Conservation (phyloP, 2,888 invertebrate genomes). For the Stictocephala bisonia region DNA sequence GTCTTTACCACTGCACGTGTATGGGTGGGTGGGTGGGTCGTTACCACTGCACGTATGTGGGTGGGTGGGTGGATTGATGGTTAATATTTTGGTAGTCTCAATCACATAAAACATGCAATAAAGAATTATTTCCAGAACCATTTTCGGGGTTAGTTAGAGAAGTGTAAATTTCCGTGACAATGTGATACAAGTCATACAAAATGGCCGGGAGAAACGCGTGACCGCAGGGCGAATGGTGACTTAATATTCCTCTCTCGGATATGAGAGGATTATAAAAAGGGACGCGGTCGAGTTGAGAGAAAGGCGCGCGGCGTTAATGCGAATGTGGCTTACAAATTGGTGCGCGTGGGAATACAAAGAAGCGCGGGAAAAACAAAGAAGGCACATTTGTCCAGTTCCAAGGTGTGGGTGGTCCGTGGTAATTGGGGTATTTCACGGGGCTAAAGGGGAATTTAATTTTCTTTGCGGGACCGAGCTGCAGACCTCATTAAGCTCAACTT, state of each 20-base stretch:
- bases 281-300: conserved; percentile 15
- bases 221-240: neutral
- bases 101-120: no score
- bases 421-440: conserved; percentile 16
- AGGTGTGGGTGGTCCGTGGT: no score
- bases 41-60: no score
- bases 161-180: no score
- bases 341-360: neutral
- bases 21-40: no score
- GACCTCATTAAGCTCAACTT: conserved; percentile 38
- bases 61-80: no score
- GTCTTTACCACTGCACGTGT: no score
- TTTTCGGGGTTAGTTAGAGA: no score
- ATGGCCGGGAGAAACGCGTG: no score
- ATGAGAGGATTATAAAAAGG: conserved; percentile 30
- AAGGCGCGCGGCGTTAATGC: neutral
- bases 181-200: no score
- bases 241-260: conserved; percentile 24
- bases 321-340: conserved; percentile 30
- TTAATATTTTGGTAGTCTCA: no score
- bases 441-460: conserved; percentile 35
- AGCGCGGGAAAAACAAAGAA: conserved; percentile 24
- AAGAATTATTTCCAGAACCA: no score
- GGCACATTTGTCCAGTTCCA: conserved; percentile 23
- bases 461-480: conserved; percentile 19